Evolutionary conservation across 2,888 invertebrate genomes (phyloP).

Genomic region (Euspilapteryx auroguttella): DNA sequence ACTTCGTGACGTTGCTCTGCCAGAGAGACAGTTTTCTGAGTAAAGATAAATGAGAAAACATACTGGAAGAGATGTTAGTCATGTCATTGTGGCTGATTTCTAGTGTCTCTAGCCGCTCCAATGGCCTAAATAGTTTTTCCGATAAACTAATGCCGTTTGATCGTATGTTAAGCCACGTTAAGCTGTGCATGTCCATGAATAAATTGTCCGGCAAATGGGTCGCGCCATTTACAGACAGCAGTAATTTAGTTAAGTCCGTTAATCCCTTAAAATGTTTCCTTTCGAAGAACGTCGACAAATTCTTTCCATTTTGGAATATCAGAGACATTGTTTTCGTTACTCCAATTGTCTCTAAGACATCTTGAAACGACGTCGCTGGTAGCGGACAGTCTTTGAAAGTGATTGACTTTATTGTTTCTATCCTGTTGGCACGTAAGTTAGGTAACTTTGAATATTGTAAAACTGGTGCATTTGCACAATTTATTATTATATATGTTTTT

Average conservation of each 20-base stretch:
- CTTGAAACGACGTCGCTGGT: constrained; percentile 48
- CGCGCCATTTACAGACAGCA: constrained; percentile 64
- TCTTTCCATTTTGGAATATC: constrained; percentile 55
- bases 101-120: constrained; percentile 60
- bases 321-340: constrained; percentile 52
- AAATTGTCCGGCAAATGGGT: constrained; percentile 64
- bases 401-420: constrained; percentile 41
- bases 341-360: constrained; percentile 44
- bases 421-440: constrained; percentile 35
- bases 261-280: constrained; percentile 63
- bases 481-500: constrained; percentile 39
- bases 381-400: constrained; percentile 57
- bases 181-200: constrained; percentile 59
- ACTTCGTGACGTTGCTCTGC: constrained; percentile 67
- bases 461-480: constrained; percentile 37
- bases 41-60: constrained; percentile 64
- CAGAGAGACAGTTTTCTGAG: constrained; percentile 67
- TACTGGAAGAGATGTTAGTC: constrained; percentile 57
- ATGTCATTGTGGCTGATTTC: constrained; percentile 71
- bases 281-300: constrained; percentile 56
- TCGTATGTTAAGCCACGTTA: constrained; percentile 67
- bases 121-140: constrained; percentile 54
- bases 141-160: constrained; percentile 63
- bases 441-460: constrained; percentile 47
- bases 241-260: constrained; percentile 51